A percentile compares a stretch with the other conserved stretches of the same genome.
These are phyloP conservation scores for Sitodiplosis mosellana DNA, from an alignment of 1,140 invertebrate genomes.

Conservation along the genomic window DNA sequence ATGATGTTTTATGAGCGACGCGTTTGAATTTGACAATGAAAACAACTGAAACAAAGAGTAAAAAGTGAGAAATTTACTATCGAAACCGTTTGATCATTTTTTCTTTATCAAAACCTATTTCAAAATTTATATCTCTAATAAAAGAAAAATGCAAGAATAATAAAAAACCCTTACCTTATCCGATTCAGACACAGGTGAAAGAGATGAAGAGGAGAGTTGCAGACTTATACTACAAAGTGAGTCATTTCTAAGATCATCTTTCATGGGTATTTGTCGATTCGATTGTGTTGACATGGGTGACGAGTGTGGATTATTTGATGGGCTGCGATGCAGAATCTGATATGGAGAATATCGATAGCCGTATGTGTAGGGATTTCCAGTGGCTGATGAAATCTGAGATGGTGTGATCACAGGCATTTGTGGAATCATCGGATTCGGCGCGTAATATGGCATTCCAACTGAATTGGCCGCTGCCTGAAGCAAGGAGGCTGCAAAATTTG, in stretches of 20 bases:
- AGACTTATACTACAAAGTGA: too few relatives aligned
- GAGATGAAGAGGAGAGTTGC: constrained; percentile 10
- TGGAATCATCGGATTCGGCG: constrained; percentile 29
- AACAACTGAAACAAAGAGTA: too few relatives aligned
- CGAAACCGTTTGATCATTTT: too few relatives aligned
- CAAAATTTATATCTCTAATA: too few relatives aligned
- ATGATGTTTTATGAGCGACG: constrained; percentile 16
- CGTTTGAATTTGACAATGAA: too few relatives aligned
- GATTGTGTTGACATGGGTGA: constrained; percentile 16
- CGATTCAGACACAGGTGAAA: constrained; percentile 21
- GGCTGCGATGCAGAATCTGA: constrained; percentile 19
- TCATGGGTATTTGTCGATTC: constrained; percentile 4
- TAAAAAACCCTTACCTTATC: too few relatives aligned
- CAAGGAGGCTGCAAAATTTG: constrained; percentile 76
- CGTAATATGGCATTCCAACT: constrained; percentile 38
- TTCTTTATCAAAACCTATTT: too few relatives aligned
- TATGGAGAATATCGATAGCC: constrained; percentile 26
- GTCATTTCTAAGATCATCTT: constrained; percentile 6
- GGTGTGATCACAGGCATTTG: constrained; percentile 27
- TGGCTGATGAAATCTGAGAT: constrained; percentile 19
- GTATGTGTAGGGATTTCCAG: constrained; percentile 20
- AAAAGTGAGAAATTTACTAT: too few relatives aligned
- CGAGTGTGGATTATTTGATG: constrained; percentile 23
- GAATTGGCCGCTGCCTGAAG: constrained; percentile 72
- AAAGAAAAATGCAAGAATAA: too few relatives aligned